A percentile compares a stretch with the other conserved stretches of the same genome.
Conservation (phyloP, 2,113 vertebrate species). For the Gobio gobio region DNA sequence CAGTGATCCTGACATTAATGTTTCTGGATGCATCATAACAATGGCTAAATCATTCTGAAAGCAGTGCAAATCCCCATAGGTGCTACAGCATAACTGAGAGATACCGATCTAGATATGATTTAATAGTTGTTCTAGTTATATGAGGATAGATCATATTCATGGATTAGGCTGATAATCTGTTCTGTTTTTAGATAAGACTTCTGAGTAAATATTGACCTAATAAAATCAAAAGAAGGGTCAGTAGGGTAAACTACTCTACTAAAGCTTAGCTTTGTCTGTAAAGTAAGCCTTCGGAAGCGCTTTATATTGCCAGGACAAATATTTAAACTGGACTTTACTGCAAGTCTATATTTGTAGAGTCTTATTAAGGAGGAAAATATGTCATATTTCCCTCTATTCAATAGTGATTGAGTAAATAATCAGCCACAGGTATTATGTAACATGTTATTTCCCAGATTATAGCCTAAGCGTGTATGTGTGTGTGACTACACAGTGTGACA, state of each 20-base stretch:
- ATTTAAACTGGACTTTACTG: slow-evolving; percentile 65
- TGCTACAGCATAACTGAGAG: slow-evolving; percentile 13
- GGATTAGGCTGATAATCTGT: slow-evolving; percentile 2
- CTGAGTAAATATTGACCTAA: slow-evolving; percentile 43
- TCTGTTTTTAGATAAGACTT: slow-evolving; percentile 32
- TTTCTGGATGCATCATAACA: background rate
- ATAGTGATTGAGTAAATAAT: slow-evolving; percentile 63
- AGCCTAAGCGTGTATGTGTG: slow-evolving; percentile 19
- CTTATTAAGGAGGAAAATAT: slow-evolving; percentile 51
- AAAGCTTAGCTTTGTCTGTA: slow-evolving; percentile 53
- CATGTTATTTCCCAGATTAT: slow-evolving; percentile 55
- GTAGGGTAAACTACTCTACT: slow-evolving; percentile 30
- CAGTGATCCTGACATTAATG: background rate
- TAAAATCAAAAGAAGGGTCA: slow-evolving; percentile 33
- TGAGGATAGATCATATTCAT: slow-evolving; percentile 25
- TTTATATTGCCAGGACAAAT: slow-evolving; percentile 59
- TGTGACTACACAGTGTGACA: background rate
- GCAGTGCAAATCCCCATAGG: background rate
- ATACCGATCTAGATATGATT: slow-evolving; percentile 14
- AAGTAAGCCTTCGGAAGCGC: slow-evolving; percentile 52
- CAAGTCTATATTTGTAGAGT: slow-evolving; percentile 53
- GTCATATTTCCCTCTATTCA: slow-evolving; percentile 59
- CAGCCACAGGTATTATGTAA: slow-evolving; percentile 59
- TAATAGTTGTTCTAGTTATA: slow-evolving; percentile 26
- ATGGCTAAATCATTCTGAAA: background rate